Evolutionary conservation across 2,888 invertebrate species (phyloP).

Genomic region (Adelphocoris suturalis): DNA sequence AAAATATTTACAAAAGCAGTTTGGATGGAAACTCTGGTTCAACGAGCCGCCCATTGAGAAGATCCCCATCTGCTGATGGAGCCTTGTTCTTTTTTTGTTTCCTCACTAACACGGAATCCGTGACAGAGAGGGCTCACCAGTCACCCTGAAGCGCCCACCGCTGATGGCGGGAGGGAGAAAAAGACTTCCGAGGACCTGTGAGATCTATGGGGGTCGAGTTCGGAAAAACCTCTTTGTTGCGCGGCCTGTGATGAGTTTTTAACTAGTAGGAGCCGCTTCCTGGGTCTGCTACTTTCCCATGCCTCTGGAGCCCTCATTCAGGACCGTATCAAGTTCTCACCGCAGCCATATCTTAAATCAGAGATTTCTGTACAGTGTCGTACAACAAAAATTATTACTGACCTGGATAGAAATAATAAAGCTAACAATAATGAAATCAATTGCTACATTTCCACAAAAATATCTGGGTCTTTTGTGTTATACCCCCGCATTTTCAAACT

Average conservation of each 20-base stretch:
- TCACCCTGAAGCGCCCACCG: not conserved
- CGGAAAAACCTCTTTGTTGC: constrained; percentile 15
- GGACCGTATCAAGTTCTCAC: not conserved
- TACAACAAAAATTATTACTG: no score
- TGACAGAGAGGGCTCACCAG: not conserved
- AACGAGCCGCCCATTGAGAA: no score
- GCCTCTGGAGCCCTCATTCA: not conserved
- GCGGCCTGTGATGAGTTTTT: constrained; percentile 12
- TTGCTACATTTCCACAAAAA: no score
- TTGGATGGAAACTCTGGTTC: no score
- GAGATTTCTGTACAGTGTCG: no score
- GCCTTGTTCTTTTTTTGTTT: not conserved
- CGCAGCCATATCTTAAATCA: not conserved
- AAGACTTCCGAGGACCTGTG: not conserved
- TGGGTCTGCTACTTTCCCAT: constrained; percentile 4
- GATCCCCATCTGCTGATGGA: not conserved
- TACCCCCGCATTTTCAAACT: no score
- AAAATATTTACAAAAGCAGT: no score
- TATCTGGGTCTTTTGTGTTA: no score
- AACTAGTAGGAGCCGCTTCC: constrained; percentile 9
- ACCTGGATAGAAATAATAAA: no score
- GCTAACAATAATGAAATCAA: no score
- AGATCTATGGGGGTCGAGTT: constrained; percentile 27
- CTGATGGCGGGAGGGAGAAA: constrained; percentile 4
- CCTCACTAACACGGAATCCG: not conserved